Base-by-base conservation (phyloP, 2,888 invertebrate genomes). In the Podotricha telesiphe region DNA sequence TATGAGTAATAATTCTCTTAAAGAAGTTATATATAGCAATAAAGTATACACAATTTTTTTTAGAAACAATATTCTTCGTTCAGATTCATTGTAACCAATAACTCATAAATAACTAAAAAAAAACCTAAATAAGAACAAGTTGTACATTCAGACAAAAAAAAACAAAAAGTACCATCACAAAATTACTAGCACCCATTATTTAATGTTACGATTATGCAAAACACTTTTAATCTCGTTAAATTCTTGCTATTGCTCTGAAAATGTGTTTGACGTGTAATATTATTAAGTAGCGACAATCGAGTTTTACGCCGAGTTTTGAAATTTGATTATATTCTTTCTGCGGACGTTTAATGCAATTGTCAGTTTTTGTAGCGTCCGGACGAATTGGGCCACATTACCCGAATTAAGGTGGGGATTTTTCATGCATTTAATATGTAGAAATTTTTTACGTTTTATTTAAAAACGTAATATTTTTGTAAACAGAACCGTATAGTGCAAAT, bases 211-310 rank as follows among this genome's bases (percentile, higher is more conserved):
- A 87, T 89, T 88, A 91, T 90, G 89, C 86, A 88, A 88, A 91
- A 80, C 85, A 80, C 83, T 79, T 79, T 79, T 89, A 89, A 90
- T 86, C 82, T 80, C 80, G 82, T 86, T 86, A 84, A 80, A 77
- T 80, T 82, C 79, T 80, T 77, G 78, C 82, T 80, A 83, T 86
- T 84, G 80, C 77, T 75, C 78, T 83, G 81, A 77, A 86, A 88
- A 87, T 87, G 87, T 87, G 88, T 89, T 88, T 89, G 88, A 89
- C 87, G 87, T 79, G 76, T 86, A 88, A 90, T 89, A 85, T 79
- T 82, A 88, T 90, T 88, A 89, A 86, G 88, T 87, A 87, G 86
- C 83, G 80, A 80, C 78, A 89, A 89, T 89, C 86, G 83, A 86
- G 88, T 72, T 90, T 86, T 70, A 73, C 82, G 79, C 80, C 77